A percentile compares a stretch with the other conserved stretches of the same genome.
phyloP scores from a whole-genome alignment of 1,140 invertebrate genomes.

The Telenomus remus region DNA sequence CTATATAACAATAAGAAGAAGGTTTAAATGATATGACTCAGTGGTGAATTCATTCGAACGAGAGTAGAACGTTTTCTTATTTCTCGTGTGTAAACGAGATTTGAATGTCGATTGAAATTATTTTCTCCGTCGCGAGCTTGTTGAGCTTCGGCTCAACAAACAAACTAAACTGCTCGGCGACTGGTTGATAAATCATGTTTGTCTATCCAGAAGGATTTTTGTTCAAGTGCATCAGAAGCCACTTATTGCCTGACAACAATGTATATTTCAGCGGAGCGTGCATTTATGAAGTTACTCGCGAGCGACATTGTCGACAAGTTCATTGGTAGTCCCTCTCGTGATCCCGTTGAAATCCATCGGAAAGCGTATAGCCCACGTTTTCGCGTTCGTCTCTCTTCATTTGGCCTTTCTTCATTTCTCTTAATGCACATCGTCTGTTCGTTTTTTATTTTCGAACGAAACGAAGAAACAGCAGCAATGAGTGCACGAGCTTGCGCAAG shows the following conservation, averaged over 20 bases:
- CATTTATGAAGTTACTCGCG: slow-evolving; percentile 44
- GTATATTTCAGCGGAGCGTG: slow-evolving; percentile 44
- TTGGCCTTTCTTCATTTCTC: slow-evolving; percentile 31
- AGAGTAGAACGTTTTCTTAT: background rate
- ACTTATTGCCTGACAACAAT: slow-evolving; percentile 25
- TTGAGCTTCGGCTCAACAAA: no score
- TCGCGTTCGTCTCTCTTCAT: slow-evolving; percentile 9
- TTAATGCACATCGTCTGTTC: slow-evolving; percentile 40
- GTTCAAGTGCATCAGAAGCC: slow-evolving; percentile 19
- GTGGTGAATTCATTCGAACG: background rate
- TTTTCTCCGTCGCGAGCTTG: no score
- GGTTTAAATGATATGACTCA: no score
- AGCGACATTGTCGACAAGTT: slow-evolving; percentile 58
- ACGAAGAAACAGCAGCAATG: slow-evolving; percentile 41
- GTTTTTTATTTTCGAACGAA: slow-evolving; percentile 48
- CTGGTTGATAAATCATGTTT: no score
- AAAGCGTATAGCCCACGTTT: slow-evolving; percentile 44
- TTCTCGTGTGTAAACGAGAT: no score
- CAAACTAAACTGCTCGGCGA: no score
- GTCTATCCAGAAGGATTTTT: no score
- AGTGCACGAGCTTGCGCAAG: slow-evolving; percentile 65
- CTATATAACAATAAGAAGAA: no score
- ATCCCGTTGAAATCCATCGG: slow-evolving; percentile 55
- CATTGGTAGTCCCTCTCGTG: slow-evolving; percentile 56
- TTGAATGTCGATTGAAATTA: no score